These are phyloP conservation scores for Hecatera dysodea DNA, from an alignment of 2,888 invertebrate species.

Conservation along the genomic window DNA sequence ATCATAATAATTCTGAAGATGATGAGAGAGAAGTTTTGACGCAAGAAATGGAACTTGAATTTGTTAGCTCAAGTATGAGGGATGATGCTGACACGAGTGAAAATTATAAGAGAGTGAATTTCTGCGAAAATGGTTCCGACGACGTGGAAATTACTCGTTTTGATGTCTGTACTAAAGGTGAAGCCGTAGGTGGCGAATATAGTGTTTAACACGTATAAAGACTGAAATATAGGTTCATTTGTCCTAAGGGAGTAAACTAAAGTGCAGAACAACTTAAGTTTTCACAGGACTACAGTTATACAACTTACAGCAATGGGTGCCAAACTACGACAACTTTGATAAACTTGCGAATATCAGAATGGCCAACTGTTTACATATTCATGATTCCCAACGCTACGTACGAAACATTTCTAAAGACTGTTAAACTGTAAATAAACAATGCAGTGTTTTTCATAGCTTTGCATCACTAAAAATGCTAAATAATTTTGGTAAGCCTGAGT, in stretches of 20 bases:
- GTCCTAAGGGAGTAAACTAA: not conserved
- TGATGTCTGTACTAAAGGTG: conserved; percentile 4
- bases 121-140: conserved; percentile 25
- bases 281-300: conserved; percentile 2
- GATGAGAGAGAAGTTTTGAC: conserved; percentile 13
- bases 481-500: conserved; percentile 7
- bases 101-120: conserved; percentile 44
- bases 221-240: conserved; percentile 3
- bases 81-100: conserved; percentile 35
- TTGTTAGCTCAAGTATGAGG: conserved; percentile 44
- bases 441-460: conserved; percentile 8
- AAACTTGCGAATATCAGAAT: conserved; percentile 48
- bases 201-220: conserved; percentile 2
- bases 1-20: conserved; percentile 20
- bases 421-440: conserved; percentile 29
- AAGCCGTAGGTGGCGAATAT: not conserved
- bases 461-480: not conserved
- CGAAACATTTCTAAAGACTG: conserved; percentile 1
- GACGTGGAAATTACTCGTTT: conserved; percentile 22
- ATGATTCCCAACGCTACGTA: conserved; percentile 17
- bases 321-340: conserved; percentile 42
- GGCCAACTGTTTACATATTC: conserved; percentile 46
- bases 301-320: conserved; percentile 26
- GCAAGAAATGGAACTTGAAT: conserved; percentile 41
- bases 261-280: conserved; percentile 17